Evolutionary conservation across 2,113 vertebrate species (phyloP), one percentile per base, ranked within the genome.

Genomic region (Scolopax mira): DNA sequence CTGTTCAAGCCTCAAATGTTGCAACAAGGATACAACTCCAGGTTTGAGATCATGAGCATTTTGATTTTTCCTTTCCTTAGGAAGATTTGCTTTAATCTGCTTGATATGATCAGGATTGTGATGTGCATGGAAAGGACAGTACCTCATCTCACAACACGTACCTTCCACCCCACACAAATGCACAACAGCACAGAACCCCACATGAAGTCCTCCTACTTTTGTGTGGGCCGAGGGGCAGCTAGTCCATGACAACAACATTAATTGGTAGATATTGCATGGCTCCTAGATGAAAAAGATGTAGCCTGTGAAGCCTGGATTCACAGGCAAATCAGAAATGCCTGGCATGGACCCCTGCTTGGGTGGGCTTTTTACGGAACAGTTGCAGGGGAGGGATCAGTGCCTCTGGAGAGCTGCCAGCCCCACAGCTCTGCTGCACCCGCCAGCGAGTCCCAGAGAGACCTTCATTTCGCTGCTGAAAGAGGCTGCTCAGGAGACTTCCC

Each of bases 271-370:
- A 95, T 90, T 72, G 73, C 91, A 93, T 8, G 95, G 88, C 75
- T 88, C 54, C 57, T 48, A 84, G 75, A 95, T 86, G 83, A 94
- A 96, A 94, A 97, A 83, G 69, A 82, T 55, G 57, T 85, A 92
- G 71, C 79, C 81, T 93, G 82, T 74, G 92, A 95, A 94, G 89
- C 65, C 72, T 46, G 61, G 65, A 11, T 61, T 90, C 85, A 75
- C 79, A 95, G 69, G 37, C 82, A 79, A 94, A 95, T 95, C 85
- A 95, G 88, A 97, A 95, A 97, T 94, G 93, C 64, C 65, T 93
- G 93, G 89, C 93, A 95, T 83, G 87, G 93, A 58, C 69, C 69
- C 60, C 89, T 94, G 74, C 94, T 70, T 97, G 97, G 91, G 95
- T 84, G 79, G 97, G 91, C 93, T 95, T 64, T 79, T 48, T 67